Evolutionary conservation across 2,113 vertebrate genomes (phyloP), one percentile per base, ranked within the genome.

Genomic region (Vimba vimba): DNA sequence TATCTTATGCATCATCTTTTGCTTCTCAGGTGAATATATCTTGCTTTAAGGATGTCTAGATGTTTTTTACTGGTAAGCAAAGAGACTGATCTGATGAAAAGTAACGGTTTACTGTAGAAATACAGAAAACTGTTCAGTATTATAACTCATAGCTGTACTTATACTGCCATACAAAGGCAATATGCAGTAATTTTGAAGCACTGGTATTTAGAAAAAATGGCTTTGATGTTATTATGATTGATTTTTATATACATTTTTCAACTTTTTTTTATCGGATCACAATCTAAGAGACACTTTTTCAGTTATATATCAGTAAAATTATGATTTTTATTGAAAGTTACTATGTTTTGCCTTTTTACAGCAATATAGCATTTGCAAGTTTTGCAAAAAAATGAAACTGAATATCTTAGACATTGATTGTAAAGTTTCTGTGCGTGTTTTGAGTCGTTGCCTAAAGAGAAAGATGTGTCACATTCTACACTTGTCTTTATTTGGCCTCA

Each of bases 381-480:
- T 68, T 68, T 36, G 27, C 30, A 4, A 6, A 33, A 33, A 33
- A 30, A 19, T 30, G 3, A 17, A 21, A 21, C 36, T 69, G 8
- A 69, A 21, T 33, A 21, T 9, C 39, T 57, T 23, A 2, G 6
- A 8, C 8, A 36, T 36, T 57, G 55, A 57, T 7, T 21, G 17
- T 55, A 55, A 57, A 50, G 13, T 52, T 4, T 50, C 47, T 50
- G 3, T 50, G 64, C 13, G 21, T 39, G 33, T 5, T 23, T 4
- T 10, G 33, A 69, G 33, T 69, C 15, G 1, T 6, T 68, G 15
- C 4, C 68, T 36, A 23, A 84, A 59, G 25, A 83, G 23, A 50
- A 15, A 23, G 30, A 83, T 17, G 43, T 39, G 60, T 19, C 39
- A 86, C 80, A 85, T 87, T 87, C 33, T 8, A 62, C 45, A 59